These are phyloP conservation scores for Tiliqua scincoides DNA, from an alignment of 2,113 vertebrate genomes.

Conservation along the genomic window DNA sequence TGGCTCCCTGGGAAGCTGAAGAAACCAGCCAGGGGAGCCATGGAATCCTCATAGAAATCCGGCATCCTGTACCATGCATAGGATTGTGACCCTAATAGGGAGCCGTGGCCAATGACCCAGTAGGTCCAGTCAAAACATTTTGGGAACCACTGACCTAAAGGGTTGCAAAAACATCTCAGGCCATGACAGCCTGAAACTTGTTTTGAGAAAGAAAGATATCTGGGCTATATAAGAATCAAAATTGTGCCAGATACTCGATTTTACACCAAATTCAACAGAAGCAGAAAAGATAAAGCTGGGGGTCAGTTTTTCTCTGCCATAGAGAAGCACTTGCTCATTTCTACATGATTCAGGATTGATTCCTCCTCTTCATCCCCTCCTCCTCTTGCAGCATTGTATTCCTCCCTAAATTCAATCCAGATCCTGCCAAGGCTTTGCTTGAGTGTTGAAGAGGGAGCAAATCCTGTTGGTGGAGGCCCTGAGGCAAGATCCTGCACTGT, in stretches of 20 bases:
- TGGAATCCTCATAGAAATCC: too few species aligned
- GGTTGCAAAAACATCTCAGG: background rate
- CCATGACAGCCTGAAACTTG: background rate
- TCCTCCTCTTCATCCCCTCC: background rate
- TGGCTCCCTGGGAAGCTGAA: too few species aligned
- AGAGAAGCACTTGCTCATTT: background rate
- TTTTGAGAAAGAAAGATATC: background rate
- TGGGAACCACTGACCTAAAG: too few species aligned
- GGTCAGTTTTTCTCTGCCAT: background rate
- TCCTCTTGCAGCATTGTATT: background rate
- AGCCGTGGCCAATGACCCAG: too few species aligned
- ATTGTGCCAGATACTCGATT: background rate
- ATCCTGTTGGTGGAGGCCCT: too few species aligned
- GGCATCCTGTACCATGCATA: too few species aligned
- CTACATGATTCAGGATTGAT: background rate
- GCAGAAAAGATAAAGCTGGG: background rate
- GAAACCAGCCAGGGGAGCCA: too few species aligned
- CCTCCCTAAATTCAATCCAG: background rate
- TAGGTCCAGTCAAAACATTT: too few species aligned
- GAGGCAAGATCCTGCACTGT: too few species aligned
- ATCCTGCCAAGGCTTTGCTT: background rate
- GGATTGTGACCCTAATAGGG: too few species aligned
- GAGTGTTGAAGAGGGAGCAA: background rate
- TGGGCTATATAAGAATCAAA: background rate
- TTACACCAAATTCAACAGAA: background rate